These are phyloP conservation scores for Actinia tenebrosa DNA, from an alignment of 64 coral and sea anemone genomes.

Conservation along the genomic window DNA sequence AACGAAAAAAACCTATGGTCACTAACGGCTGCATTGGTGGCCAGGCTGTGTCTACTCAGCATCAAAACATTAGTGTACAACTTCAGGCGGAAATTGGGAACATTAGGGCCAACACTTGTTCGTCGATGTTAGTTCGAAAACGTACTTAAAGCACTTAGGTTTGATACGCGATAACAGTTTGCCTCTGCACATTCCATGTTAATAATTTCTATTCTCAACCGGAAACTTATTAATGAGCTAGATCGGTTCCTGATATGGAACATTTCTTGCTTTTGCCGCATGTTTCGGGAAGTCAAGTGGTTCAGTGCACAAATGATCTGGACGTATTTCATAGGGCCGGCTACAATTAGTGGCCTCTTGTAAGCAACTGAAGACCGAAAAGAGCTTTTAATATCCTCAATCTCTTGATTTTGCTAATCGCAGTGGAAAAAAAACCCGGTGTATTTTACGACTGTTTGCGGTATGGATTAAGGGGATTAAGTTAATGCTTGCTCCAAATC, in stretches of 20 bases:
- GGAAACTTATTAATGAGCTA: slow-evolving; percentile 14
- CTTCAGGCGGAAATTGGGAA: slow-evolving; percentile 1
- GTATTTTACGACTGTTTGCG: slow-evolving; percentile 24
- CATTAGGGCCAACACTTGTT: slow-evolving; percentile 25
- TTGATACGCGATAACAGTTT: slow-evolving; percentile 21
- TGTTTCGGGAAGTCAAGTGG: slow-evolving; percentile 5
- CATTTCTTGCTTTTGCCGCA: background rate
- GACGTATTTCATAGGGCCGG: background rate
- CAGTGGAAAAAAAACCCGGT: slow-evolving; percentile 4
- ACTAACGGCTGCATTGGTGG: background rate
- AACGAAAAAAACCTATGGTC: background rate
- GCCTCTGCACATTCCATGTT: slow-evolving; percentile 11
- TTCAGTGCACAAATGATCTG: background rate
- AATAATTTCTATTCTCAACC: slow-evolving; percentile 11
- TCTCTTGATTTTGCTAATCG: slow-evolving; percentile 2
- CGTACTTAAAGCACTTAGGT: slow-evolving; percentile 21
- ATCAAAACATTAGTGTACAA: background rate
- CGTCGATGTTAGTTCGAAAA: slow-evolving; percentile 21
- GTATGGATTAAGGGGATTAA: slow-evolving; percentile 29
- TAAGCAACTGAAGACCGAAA: slow-evolving; percentile 6
- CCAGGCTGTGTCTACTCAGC: background rate
- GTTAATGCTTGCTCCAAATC: slow-evolving; percentile 23
- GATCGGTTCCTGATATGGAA: slow-evolving; percentile 5
- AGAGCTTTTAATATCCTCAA: slow-evolving; percentile 8
- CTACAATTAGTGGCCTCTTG: slow-evolving; percentile 7